Conservation (phyloP, 1,140 invertebrate genomes). For the Vanessa atalanta region DNA sequence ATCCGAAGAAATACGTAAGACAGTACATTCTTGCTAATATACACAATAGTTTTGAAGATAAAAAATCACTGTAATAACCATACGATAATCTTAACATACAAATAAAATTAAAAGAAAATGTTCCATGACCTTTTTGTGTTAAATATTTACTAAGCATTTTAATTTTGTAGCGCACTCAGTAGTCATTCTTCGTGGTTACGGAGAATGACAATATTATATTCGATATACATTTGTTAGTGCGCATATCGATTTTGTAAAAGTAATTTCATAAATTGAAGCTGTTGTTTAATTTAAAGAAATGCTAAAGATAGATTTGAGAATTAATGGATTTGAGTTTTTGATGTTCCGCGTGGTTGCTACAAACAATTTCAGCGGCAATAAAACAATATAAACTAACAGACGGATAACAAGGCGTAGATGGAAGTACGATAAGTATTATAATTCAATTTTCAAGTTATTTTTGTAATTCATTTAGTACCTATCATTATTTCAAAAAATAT, state of each 20-base stretch:
- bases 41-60: constrained; percentile 5
- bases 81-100: background rate
- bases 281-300: background rate
- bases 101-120: background rate
- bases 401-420: no score
- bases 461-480: no score
- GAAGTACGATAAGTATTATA: no score
- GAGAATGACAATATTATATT: background rate
- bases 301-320: no score
- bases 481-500: no score
- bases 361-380: no score
- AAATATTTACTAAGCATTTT: background rate
- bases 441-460: no score
- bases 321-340: no score
- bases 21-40: constrained; percentile 14
- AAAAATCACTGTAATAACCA: background rate
- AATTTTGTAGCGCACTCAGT: background rate
- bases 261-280: background rate
- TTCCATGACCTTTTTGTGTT: background rate
- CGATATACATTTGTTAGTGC: background rate
- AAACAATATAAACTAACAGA: no score
- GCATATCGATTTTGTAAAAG: background rate
- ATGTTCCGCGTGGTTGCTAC: no score
- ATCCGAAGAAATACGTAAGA: background rate
- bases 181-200: background rate